Base-by-base conservation (phyloP, 2,888 invertebrate genomes). In the Drosophila merina region DNA sequence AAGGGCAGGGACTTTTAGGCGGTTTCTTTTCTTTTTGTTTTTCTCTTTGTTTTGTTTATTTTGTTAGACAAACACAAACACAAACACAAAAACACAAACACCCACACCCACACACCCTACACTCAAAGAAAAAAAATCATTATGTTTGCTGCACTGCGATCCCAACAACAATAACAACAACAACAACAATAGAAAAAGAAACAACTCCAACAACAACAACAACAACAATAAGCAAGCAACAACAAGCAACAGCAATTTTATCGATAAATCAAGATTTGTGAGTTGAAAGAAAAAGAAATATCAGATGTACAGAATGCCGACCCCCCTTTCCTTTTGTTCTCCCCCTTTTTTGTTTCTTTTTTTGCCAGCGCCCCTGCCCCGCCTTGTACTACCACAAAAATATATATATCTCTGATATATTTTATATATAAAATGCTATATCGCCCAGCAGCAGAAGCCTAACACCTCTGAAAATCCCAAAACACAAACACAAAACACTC, bases 401-500 rank as follows among this genome's bases (percentile, higher is more conserved):
- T 42, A 25, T 4, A 40, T 12, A 14, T 40, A 12, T 45, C 12
- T 26, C 7, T 36, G 14, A 38, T 33, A 33, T 33, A 4, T 33
- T n/a, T 6, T 10, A 40, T 59, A 57, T 7, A 48, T 47, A 44
- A 45, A 72, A 31, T 79, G 72, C 79, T 79, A 74, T 54, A 76
- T 57, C 71, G 76, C 82, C 79, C 86, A 74, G 60, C 60, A 60
- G 60, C 60, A 60, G 82, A 83, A 86, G 79, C 86, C 88, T 87
- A 82, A 82, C 88, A 62, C 69, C 73, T 79, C 6, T 60, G 60
- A 63, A 63, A 60, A 20, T 7, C 40, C 33, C 14, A 31, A 42
- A 52, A 28, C 40, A 44, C 52, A 30, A 44, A 52, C 20, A 69
- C 47, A 64, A 48, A 20, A 20, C 20, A 54, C 66, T 14, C 30